Base-by-base conservation (phyloP, 1,140 invertebrate genomes). In the Amphibalanus amphitrite region DNA sequence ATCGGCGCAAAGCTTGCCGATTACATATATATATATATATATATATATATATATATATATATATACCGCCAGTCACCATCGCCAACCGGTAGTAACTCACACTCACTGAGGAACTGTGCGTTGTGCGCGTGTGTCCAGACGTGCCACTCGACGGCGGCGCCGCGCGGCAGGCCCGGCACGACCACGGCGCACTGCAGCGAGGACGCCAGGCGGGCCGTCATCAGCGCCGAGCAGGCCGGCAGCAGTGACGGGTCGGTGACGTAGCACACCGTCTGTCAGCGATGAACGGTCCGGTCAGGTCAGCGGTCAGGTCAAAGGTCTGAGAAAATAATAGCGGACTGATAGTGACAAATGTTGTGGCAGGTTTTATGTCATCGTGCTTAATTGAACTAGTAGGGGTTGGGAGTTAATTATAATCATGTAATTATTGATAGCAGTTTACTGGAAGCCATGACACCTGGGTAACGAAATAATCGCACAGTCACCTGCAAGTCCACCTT, bases 131-230 rank as follows among this genome's bases (percentile, higher is more conserved):
- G 90, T 30, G 89, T 90, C 89, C 90, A 91, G 72, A 93, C 89
- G 78, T 93, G 91, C 92, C 92, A 96, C 81, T 95, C 92, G 40
- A 95, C 87, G 25, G 87, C 82, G n/a, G 91, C 91, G 78, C 82
- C 84, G 33, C 88, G 84, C 0, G 93, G 93, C 75, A 96, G 81
- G 71, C 83, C 84, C 25, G 88, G 84, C 73, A 95, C 88, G 65
- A 94, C 89, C 69, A 93, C 87, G 10, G 70, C 72, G 26, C 71
- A 73, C 38, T 82, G 89, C 92, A 82, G 92, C 88, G 73, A 93
- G 65, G 70, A 71, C 69, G 69, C 73, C 87, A 74, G 92, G 90
- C 67, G 89, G 88, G 82, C 91, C 92, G 71, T 90, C 90, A 90
- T 78, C 90, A 86, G 64, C 86, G 85, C 67, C 88, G 83, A 23